phyloP scores from a whole-genome alignment of 2,888 invertebrate species.

The Schizotus pectinicornis region DNA sequence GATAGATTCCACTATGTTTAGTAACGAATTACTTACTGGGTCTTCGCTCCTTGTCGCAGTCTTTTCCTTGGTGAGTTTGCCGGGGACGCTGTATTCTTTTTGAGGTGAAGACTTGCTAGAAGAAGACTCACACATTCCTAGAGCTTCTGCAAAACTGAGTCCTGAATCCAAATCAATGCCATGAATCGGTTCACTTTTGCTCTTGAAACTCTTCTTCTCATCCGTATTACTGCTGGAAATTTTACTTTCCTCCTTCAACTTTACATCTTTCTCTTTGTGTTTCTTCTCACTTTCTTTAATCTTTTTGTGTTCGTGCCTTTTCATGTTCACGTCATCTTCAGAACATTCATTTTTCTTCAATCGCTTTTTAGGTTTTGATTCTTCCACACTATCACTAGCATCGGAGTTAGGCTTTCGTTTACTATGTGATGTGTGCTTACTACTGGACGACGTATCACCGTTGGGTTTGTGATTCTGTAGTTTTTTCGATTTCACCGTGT shows the following conservation, averaged over 20 bases:
- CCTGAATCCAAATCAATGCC: constrained; percentile 70
- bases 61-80: constrained; percentile 18
- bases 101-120: constrained; percentile 47
- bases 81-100: constrained; percentile 58
- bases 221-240: constrained; percentile 28
- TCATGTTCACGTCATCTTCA: constrained; percentile 5
- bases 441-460: constrained; percentile 1
- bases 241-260: constrained; percentile 31
- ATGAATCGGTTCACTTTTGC: no score
- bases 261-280: constrained; percentile 32
- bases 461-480: constrained; percentile 13
- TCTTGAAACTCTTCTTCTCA: constrained; percentile 18
- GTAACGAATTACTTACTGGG: no score
- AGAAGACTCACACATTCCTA: constrained; percentile 74
- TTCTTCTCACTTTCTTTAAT: constrained; percentile 28
- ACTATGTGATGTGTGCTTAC: no score
- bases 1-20: no score
- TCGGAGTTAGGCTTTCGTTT: no score
- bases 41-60: no score
- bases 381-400: no score
- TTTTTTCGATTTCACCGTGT: constrained; percentile 6
- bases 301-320: constrained; percentile 10
- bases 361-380: background rate
- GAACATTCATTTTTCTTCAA: background rate
- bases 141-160: constrained; percentile 84